Evolutionary conservation across 2,113 vertebrate species (phyloP), one percentile per base, ranked within the genome.

Genomic region (Tychaedon coryphoeus): DNA sequence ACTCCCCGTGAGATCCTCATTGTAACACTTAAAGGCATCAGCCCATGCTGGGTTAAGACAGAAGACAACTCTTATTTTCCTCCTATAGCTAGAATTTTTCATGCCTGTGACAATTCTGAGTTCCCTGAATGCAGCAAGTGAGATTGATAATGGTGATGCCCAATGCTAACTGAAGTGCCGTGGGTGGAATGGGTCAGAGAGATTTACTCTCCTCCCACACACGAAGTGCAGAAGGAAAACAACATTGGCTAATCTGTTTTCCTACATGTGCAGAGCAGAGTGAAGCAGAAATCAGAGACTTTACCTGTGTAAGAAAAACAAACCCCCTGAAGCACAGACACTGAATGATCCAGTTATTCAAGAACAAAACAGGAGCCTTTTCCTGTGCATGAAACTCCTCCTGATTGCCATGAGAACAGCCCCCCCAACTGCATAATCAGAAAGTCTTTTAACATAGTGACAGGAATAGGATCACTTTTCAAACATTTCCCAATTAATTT

Each of bases 181-280:
- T 88, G 78, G 93, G 93, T 73, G 90, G 62, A 94, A 95, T 42
- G 71, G 96, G 93, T 96, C 78, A 64, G 58, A 25, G 54, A 80
- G 91, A 95, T 94, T 94, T 90, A 82, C 81, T 94, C 76, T 89
- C 92, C 75, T 90, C 90, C 92, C 86, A 93, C 94, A 51, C 87
- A 64, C 1, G 0, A 74, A 74, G 40, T n/a, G 61, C 74, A 86
- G 70, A 82, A 76, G 34, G 94, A 93, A 96, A 82, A 91, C 91
- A 91, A 54, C 77, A 14, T 12, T 62, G 71, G 77, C 62, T 95
- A 62, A 73, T 82, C 81, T 58, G 34, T 88, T 95, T 75, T 88
- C 74, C 51, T 70, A 19, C 56, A 57, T 90, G 71, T 73, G 70
- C 71, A 86, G 77, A 50, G 74, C 91, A 86, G 60, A 84, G 72